These are phyloP conservation scores for Athetis lepigone DNA, from an alignment of 2,888 invertebrate genomes.

Conservation along the genomic window DNA sequence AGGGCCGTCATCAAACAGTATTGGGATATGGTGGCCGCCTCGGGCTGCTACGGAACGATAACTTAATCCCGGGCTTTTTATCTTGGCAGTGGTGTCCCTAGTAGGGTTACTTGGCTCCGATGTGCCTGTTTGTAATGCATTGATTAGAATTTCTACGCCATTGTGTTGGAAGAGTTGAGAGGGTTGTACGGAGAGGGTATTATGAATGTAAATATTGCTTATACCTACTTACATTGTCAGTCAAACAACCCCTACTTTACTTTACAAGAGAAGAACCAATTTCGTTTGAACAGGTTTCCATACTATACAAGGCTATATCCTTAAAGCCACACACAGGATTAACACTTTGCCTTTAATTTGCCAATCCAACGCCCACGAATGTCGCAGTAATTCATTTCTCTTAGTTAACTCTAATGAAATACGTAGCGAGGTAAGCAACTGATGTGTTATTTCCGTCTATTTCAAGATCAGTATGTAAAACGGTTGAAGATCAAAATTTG, in stretches of 20 bases:
- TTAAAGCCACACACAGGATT: constrained; percentile 36
- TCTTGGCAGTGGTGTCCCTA: constrained; percentile 59
- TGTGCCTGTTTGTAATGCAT: constrained; percentile 61
- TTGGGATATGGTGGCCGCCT: constrained; percentile 62
- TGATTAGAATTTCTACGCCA: constrained; percentile 59
- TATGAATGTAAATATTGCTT: constrained; percentile 60
- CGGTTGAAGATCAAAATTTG: constrained; percentile 11
- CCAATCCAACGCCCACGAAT: constrained; percentile 53
- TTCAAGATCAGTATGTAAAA: constrained; percentile 24
- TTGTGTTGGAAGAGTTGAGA: constrained; percentile 53
- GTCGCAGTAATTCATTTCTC: constrained; percentile 59
- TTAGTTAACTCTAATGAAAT: constrained; percentile 51
- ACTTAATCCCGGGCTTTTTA: constrained; percentile 79
- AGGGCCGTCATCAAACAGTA: constrained; percentile 69
- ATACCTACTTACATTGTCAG: constrained; percentile 53
- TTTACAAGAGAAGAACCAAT: constrained; percentile 42
- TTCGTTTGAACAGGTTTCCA: constrained; percentile 38
- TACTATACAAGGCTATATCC: constrained; percentile 21
- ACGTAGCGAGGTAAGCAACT: constrained; percentile 33
- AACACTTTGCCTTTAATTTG: constrained; percentile 56
- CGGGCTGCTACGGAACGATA: constrained; percentile 72
- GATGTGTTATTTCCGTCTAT: constrained; percentile 42
- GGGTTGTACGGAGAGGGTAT: constrained; percentile 51
- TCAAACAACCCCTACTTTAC: constrained; percentile 42
- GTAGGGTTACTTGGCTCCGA: constrained; percentile 54